A percentile compares a stretch with the other conserved stretches of the same genome.
Conservation (phyloP, 2,797 vertebrate genomes). For the Botia kubotai region DNA sequence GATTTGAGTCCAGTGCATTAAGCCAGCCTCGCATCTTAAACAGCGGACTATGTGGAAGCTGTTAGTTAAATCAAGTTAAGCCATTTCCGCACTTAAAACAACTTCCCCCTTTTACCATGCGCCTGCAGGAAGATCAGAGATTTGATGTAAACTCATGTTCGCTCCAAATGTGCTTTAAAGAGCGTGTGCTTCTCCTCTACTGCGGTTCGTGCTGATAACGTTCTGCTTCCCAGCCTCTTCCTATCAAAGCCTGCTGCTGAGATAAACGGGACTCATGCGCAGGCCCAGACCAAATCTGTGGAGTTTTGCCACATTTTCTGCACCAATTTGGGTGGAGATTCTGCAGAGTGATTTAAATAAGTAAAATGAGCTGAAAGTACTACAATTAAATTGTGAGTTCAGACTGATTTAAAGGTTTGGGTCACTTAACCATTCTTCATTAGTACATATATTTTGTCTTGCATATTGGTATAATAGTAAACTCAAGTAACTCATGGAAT, state of each 20-base stretch:
- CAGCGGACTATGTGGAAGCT: constrained; percentile 57
- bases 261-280: not conserved
- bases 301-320: not conserved
- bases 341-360: not conserved
- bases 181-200: not conserved
- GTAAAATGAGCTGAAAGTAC: not conserved
- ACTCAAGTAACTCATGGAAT: too few relatives aligned
- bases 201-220: constrained; percentile 34
- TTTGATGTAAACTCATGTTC: constrained; percentile 65
- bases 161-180: constrained; percentile 63
- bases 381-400: too few relatives aligned
- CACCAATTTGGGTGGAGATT: not conserved
- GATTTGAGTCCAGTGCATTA: constrained; percentile 56
- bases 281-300: not conserved
- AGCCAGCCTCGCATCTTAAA: constrained; percentile 52
- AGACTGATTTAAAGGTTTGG: not conserved
- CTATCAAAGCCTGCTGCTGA: not conserved
- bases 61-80: constrained; percentile 66
- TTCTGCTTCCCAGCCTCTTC: not conserved
- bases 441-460: too few relatives aligned
- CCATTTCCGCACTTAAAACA: constrained; percentile 63
- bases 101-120: constrained; percentile 58
- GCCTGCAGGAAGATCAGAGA: constrained; percentile 60
- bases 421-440: too few relatives aligned
- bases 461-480: too few relatives aligned